Evolutionary conservation across 2,113 vertebrate species (phyloP).

Genomic region (Promerops cafer): DNA sequence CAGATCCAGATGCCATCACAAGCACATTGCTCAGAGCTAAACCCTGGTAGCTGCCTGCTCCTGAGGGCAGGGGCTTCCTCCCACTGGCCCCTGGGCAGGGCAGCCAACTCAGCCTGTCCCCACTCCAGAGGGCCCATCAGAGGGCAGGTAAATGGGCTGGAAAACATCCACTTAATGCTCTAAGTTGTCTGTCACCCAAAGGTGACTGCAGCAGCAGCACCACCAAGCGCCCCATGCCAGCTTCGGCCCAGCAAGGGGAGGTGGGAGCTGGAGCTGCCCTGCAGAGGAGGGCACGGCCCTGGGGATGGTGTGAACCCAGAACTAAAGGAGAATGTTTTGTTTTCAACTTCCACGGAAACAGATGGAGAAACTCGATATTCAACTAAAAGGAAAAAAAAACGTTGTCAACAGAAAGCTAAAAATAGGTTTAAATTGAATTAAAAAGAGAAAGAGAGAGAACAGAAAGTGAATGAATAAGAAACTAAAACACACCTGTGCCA

Average conservation of each 20-base stretch:
- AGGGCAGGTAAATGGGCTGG: neutral
- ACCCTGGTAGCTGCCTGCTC: neutral
- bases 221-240: neutral
- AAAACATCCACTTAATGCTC: conserved; percentile 20
- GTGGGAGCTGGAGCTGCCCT: conserved; percentile 30
- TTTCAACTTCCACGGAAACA: conserved; percentile 85
- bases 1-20: neutral
- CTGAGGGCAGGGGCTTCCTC: neutral
- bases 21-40: neutral
- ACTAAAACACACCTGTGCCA: conserved; percentile 99
- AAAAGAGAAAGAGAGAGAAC: conserved; percentile 89
- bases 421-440: conserved; percentile 86
- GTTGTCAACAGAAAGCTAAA: conserved; percentile 86
- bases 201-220: neutral
- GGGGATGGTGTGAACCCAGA: conserved; percentile 52
- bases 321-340: conserved; percentile 79
- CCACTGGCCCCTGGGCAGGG: neutral
- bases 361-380: conserved; percentile 86
- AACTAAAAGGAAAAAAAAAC: conserved; percentile 84
- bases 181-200: neutral
- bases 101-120: neutral
- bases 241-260: neutral
- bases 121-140: neutral
- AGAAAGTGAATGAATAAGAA: conserved; percentile 99
- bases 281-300: conserved; percentile 18